A percentile compares a stretch with the other conserved stretches of the same genome.
phyloP scores from a whole-genome alignment of 2,113 vertebrate genomes.

The Varanus salvator region DNA sequence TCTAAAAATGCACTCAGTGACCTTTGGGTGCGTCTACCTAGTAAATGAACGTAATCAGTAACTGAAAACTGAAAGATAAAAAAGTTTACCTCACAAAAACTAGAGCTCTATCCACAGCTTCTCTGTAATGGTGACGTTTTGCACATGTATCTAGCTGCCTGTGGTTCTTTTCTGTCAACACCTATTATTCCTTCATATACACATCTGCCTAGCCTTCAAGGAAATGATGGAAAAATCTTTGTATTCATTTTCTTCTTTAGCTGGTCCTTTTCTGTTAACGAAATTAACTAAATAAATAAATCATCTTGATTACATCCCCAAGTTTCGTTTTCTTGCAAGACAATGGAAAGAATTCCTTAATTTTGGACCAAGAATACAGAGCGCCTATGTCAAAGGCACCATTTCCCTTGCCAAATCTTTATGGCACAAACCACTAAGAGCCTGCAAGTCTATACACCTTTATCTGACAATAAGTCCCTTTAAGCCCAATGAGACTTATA shows the following conservation, averaged over 20 bases:
- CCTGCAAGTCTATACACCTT: background rate
- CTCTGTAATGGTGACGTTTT: constrained; percentile 60
- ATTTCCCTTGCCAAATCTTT: background rate
- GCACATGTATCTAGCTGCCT: constrained; percentile 67
- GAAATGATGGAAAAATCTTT: constrained; percentile 62
- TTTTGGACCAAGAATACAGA: constrained; percentile 31
- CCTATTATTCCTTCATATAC: constrained; percentile 64
- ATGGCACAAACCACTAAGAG: background rate
- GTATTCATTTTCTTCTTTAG: constrained; percentile 53
- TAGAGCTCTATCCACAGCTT: constrained; percentile 30
- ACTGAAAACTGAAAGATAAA: background rate
- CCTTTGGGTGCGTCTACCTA: background rate
- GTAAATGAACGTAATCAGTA: background rate
- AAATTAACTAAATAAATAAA: background rate
- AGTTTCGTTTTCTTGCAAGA: constrained; percentile 56
- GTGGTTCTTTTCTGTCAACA: constrained; percentile 72
- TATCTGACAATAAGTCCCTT: background rate
- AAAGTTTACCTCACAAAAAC: constrained; percentile 17
- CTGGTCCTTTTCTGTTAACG: constrained; percentile 40
- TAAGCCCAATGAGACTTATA: background rate
- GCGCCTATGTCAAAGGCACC: constrained; percentile 50
- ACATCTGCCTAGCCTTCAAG: constrained; percentile 68
- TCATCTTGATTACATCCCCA: constrained; percentile 45
- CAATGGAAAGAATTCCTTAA: constrained; percentile 59
- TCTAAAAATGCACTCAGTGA: constrained; percentile 1